A percentile compares a stretch with the other conserved stretches of the same genome.
These are phyloP conservation scores for Grallaria varia DNA, from an alignment of 2,113 vertebrate genomes.

Conservation along the genomic window DNA sequence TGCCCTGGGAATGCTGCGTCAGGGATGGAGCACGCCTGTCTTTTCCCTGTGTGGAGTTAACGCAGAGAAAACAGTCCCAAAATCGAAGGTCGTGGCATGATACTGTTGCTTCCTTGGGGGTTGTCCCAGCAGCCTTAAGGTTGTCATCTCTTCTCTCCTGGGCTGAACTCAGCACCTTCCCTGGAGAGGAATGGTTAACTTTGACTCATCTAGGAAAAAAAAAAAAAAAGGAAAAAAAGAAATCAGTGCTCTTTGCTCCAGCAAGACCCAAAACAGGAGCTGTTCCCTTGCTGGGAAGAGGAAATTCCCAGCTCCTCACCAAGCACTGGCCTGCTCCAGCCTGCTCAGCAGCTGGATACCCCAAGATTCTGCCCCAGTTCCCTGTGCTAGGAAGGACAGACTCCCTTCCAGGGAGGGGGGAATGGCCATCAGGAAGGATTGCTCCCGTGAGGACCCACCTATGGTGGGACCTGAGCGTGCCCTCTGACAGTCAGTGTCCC, in stretches of 20 bases:
- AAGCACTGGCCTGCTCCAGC: too few relatives aligned
- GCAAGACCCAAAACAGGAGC: slow-evolving; percentile 20
- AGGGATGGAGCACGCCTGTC: rapidly evolving
- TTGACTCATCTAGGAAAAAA: background rate
- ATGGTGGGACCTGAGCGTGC: background rate
- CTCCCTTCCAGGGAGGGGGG: background rate
- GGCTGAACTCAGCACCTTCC: background rate
- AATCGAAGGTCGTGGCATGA: background rate
- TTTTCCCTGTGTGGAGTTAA: background rate
- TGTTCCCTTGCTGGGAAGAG: background rate
- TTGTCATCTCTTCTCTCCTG: background rate
- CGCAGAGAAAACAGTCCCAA: background rate
- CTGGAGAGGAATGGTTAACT: background rate
- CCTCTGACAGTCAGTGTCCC: background rate
- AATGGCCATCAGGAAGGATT: background rate
- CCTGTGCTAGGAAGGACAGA: background rate
- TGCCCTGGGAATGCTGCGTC: background rate
- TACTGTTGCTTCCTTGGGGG: background rate
- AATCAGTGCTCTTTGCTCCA: background rate
- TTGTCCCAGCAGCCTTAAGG: background rate
- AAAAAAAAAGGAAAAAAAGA: background rate
- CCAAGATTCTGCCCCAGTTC: background rate
- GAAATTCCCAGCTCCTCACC: background rate
- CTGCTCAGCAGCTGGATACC: background rate
- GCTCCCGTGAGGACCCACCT: background rate